Conservation (phyloP, 2,113 vertebrate species). For the Hyaena hyaena region DNA sequence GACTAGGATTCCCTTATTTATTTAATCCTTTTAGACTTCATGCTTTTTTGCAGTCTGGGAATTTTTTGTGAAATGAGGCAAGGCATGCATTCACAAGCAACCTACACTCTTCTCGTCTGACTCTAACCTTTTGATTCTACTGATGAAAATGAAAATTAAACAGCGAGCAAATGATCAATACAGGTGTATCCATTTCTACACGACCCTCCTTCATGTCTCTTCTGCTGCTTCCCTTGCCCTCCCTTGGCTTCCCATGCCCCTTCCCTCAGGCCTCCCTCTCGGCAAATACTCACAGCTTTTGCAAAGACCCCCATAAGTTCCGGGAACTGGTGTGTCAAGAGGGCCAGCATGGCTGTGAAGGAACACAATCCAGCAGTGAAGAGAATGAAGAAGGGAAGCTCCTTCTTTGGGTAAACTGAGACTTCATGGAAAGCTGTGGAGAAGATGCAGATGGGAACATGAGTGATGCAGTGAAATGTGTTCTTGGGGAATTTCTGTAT, state of each 20-base stretch:
- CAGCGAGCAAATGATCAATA: not conserved
- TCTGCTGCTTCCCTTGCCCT: not conserved
- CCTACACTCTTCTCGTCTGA: not conserved
- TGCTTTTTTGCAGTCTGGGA: not conserved
- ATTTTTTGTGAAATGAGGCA: not conserved
- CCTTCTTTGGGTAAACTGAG: conserved; percentile 99
- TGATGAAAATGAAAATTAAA: conserved; percentile 26
- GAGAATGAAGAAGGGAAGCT: conserved; percentile 99
- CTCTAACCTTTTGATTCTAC: not conserved
- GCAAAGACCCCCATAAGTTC: conserved; percentile 99
- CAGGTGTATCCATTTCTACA: not conserved
- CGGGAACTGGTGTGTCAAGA: conserved; percentile 99
- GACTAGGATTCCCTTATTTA: conserved; percentile 36
- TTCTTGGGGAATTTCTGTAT: not conserved
- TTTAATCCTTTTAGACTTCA: conserved; percentile 15
- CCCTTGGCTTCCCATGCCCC: not conserved
- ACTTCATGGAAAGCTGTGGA: conserved; percentile 98
- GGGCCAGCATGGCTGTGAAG: conserved; percentile 99
- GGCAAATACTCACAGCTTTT: conserved; percentile 95
- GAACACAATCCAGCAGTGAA: conserved; percentile 98
- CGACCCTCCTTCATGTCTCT: rapidly evolving
- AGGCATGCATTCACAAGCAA: not conserved
- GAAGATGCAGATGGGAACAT: conserved; percentile 49
- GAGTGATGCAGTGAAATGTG: not conserved
- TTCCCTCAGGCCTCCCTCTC: not conserved